Percentiles rank a stretch among this genome's conserved stretches.
These are phyloP conservation scores for Lucilia sericata DNA, from an alignment of 1,140 invertebrate species.

Conservation along the genomic window DNA sequence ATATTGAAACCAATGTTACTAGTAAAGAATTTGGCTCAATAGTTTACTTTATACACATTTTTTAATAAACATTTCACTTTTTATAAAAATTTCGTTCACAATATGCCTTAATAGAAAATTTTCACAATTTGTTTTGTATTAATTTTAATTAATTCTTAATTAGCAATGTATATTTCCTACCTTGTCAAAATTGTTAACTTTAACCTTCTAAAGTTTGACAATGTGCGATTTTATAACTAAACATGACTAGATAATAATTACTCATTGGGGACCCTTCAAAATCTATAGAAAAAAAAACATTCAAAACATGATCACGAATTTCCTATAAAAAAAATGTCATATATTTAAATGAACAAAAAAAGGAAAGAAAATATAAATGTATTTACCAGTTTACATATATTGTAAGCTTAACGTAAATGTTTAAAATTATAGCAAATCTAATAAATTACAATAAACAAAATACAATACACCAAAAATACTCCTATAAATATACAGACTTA, in stretches of 20 bases:
- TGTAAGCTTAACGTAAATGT: conserved; percentile 45
- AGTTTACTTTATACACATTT: no score
- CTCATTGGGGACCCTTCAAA: background rate
- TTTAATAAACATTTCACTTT: no score
- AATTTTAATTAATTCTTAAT: no score
- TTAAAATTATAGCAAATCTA: conserved; percentile 46
- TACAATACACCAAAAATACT: background rate
- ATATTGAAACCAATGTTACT: no score
- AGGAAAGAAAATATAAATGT: conserved; percentile 6
- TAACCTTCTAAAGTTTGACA: no score
- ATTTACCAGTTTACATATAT: background rate
- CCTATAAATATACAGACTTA: background rate
- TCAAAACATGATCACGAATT: background rate
- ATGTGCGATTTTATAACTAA: background rate
- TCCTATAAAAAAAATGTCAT: conserved; percentile 1
- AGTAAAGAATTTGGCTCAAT: no score
- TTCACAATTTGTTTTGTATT: no score
- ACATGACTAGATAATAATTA: background rate
- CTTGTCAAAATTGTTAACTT: no score
- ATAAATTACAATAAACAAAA: conserved; percentile 46
- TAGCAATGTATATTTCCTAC: no score
- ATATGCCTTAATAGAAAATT: no score
- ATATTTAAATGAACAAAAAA: background rate
- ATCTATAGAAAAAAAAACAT: background rate
- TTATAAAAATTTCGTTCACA: no score